Percentiles rank a stretch among this genome's conserved stretches.
phyloP scores from a whole-genome alignment of 2,888 invertebrate species.

The Hypselothyrea guttata region DNA sequence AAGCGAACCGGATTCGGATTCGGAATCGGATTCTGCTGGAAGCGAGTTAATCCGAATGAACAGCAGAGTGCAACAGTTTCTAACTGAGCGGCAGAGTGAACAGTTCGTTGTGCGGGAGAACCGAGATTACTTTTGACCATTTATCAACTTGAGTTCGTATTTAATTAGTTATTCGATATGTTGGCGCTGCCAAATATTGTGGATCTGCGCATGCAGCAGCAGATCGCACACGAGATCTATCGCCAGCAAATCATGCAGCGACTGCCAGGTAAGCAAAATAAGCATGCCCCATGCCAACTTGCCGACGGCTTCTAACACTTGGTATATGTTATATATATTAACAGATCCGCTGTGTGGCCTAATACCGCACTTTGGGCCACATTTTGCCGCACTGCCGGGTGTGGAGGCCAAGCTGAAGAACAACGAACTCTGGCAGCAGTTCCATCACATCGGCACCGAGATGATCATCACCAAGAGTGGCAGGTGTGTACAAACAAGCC shows the following conservation, averaged over 20 bases:
- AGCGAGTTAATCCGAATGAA: constrained; percentile 39
- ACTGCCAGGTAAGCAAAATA: constrained; percentile 73
- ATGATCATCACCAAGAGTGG: constrained; percentile 92
- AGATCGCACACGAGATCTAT: constrained; percentile 80
- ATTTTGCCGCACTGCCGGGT: constrained; percentile 79
- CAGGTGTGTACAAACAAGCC: too few species aligned
- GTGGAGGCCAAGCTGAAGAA: constrained; percentile 85
- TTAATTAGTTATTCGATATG: constrained; percentile 36
- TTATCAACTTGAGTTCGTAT: too few species aligned
- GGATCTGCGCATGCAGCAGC: constrained; percentile 80
- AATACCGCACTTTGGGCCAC: constrained; percentile 69
- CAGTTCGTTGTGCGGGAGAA: constrained; percentile 35
- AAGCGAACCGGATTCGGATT: constrained; percentile 33
- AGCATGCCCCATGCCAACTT: constrained; percentile 4
- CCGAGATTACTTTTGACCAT: too few species aligned
- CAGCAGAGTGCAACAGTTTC: constrained; percentile 54
- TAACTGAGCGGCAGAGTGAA: constrained; percentile 53
- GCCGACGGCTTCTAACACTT: constrained; percentile 31
- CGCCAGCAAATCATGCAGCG: constrained; percentile 81
- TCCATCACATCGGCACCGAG: constrained; percentile 88
- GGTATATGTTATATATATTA: background rate
- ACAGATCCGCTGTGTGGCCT: constrained; percentile 77
- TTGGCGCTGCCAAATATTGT: constrained; percentile 70
- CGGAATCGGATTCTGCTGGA: constrained; percentile 66
- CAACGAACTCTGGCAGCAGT: constrained; percentile 87